These are phyloP conservation scores for Halichoeres trimaculatus DNA, from an alignment of 2,113 vertebrate genomes.

Conservation along the genomic window DNA sequence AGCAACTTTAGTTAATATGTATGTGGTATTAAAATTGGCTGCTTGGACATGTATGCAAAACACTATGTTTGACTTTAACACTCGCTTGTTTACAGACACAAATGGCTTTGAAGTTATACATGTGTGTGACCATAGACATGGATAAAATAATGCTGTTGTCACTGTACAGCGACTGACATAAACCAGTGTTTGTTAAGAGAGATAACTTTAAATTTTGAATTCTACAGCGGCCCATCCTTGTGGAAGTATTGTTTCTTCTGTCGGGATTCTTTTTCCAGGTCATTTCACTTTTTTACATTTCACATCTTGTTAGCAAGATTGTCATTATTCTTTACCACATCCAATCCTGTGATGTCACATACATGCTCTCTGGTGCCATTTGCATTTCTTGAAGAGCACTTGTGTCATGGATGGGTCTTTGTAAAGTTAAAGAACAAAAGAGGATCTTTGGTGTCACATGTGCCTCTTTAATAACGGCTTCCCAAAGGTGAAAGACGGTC, in stretches of 20 bases:
- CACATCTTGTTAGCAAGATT: too few relatives aligned
- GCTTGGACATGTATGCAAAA: slow-evolving; percentile 13
- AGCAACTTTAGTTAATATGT: neutral
- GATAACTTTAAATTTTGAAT: too few relatives aligned
- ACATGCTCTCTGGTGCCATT: neutral
- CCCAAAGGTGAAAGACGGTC: neutral
- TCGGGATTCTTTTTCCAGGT: too few relatives aligned
- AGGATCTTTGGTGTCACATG: neutral
- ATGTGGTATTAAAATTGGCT: neutral
- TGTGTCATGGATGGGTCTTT: neutral
- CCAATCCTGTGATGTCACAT: neutral
- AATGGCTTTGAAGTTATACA: neutral
- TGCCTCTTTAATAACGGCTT: neutral
- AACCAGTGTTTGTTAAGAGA: neutral
- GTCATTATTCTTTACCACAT: too few relatives aligned
- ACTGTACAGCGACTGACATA: neutral
- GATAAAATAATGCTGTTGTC: neutral
- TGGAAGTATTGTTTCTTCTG: too few relatives aligned
- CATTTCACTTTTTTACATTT: too few relatives aligned
- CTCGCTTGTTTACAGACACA: neutral
- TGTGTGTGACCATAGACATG: neutral
- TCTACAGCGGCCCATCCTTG: too few relatives aligned
- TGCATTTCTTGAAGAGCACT: neutral
- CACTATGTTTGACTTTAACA: neutral
- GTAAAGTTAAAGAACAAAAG: neutral